Evolutionary conservation across 2,113 vertebrate species (phyloP), one percentile per base, ranked within the genome.

Genomic region (Halcyon senegalensis): DNA sequence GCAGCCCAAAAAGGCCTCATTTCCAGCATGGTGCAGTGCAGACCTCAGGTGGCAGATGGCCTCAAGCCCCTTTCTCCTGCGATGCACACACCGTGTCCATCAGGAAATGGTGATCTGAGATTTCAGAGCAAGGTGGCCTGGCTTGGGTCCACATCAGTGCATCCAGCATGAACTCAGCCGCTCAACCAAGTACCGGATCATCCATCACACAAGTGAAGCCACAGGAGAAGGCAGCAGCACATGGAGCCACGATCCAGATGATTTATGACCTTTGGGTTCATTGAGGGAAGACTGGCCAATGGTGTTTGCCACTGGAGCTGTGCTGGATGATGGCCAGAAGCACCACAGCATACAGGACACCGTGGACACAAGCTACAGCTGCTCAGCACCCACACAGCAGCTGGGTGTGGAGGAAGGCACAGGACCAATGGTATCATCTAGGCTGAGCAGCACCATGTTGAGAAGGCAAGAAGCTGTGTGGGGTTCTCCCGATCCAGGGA

Each of bases 281-380:
- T 16, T 1, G 7, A 64, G 35, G 66, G 59, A 74, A 83, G 16
- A 75, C 4, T 27, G 76, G 64, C 5, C 3, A 3, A 14, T 1
- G 27, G 27, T 0, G 4, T 20, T 24, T 6, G 24, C 31, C 15
- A 1, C 72, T 8, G 51, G 15, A 20, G 48, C 77, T 24, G 16
- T 9, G 1, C 1, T 3, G 10, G 35, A 27, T 4, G 33, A 44
- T 5, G 0, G 2, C 24, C 50, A 55, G 56, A 44, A 79, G 62
- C 50, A 6, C 48, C 1, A 2, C 43, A 25, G 81, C 3, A 0
- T 10, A 15, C 0, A 7, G 35, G 56, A n/a, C 0, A 2, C 66
- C 1, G 4, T 1, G 50, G 62, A 35, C 28, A 21, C 28, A 30
- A 23, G 39, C 35, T 20, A 35, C 28, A 64, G 30, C 55, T 41